Evolutionary conservation across 35 echinoderm and acorn worm species (phyloP).

Genomic region (Heliocidaris tuberculata): DNA sequence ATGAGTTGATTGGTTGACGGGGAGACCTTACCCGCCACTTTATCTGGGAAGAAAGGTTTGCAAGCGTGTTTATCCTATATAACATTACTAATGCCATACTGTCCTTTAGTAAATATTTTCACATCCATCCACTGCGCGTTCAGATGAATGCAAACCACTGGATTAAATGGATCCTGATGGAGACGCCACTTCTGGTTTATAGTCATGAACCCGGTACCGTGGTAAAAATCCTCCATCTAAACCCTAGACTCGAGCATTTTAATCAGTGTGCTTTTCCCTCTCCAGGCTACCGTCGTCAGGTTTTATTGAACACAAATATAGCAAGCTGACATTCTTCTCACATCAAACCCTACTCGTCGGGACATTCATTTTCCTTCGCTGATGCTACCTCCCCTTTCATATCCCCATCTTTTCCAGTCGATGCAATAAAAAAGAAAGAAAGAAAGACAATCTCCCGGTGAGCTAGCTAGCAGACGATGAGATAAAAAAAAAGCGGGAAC

Average conservation of each 20-base stretch:
- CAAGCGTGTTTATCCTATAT: too few species aligned
- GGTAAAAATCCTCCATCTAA: not conserved
- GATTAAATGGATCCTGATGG: too few species aligned
- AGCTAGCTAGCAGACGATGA: not conserved
- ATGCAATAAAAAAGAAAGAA: not conserved
- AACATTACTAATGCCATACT: too few species aligned
- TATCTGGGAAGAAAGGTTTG: too few species aligned
- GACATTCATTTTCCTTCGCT: not conserved
- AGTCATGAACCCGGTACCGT: not conserved
- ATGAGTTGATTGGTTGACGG: too few species aligned
- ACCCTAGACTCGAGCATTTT: not conserved
- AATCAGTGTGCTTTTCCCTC: constrained; percentile 1
- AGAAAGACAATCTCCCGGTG: not conserved
- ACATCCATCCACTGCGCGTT: too few species aligned
- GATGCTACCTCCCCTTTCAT: not conserved
- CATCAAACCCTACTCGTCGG: not conserved
- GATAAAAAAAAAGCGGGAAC: not conserved
- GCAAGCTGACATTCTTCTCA: not conserved
- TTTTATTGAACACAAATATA: constrained; percentile 9
- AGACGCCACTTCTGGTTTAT: not conserved
- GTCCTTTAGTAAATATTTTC: too few species aligned
- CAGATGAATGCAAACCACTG: too few species aligned
- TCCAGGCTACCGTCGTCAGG: not conserved
- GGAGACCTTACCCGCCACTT: too few species aligned
- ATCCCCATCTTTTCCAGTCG: not conserved